Percentiles rank a stretch among this genome's conserved stretches.
Evolutionary conservation across 2,113 vertebrate genomes (phyloP).

Genomic region (Diglossa brunneiventris): DNA sequence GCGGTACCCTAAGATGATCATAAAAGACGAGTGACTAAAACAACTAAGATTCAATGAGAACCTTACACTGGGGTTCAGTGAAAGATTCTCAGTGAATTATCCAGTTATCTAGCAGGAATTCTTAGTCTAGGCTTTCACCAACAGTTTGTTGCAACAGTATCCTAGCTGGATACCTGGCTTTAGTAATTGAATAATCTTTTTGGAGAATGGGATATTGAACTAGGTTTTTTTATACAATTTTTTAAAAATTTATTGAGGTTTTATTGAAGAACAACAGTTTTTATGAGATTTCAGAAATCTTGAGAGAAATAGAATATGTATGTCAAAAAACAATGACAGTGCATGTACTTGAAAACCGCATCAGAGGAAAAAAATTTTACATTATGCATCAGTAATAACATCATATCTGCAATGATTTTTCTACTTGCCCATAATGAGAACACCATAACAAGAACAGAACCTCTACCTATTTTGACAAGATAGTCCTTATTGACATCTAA

Average conservation of each 20-base stretch:
- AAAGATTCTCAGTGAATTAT: background rate
- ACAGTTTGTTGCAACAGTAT: rapidly evolving
- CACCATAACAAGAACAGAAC: background rate
- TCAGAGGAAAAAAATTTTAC: background rate
- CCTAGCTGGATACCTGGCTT: background rate
- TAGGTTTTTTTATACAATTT: background rate
- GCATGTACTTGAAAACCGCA: background rate
- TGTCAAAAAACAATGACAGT: background rate
- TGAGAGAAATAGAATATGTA: background rate
- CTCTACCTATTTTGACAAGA: background rate
- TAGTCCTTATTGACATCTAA: background rate
- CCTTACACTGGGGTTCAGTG: background rate
- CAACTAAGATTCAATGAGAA: background rate
- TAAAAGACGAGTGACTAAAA: background rate
- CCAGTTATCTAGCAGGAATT: background rate
- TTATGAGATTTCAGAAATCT: background rate
- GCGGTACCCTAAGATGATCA: background rate
- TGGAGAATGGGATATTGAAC: background rate
- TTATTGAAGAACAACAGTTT: background rate
- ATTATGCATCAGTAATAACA: background rate
- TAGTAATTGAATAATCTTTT: background rate
- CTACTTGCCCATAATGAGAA: background rate
- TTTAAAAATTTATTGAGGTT: background rate
- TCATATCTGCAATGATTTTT: background rate
- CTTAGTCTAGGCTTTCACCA: background rate